These are phyloP conservation scores for Spicauda simplicius DNA, from an alignment of 2,888 invertebrate genomes.

Conservation along the genomic window DNA sequence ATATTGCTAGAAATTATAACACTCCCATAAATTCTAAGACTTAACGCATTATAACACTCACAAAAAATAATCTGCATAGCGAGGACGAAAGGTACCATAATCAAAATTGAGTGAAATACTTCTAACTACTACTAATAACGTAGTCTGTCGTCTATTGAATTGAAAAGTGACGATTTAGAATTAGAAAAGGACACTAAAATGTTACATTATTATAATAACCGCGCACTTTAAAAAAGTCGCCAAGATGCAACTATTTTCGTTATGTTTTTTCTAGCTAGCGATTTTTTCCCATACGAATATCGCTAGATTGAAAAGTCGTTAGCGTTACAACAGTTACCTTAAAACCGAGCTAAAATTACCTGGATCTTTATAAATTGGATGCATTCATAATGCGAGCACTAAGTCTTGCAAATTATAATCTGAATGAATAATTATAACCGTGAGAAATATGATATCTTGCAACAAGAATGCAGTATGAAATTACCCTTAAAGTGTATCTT, in stretches of 20 bases:
- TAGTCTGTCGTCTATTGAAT: too few relatives aligned
- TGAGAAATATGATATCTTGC: constrained; percentile 30
- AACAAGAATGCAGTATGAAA: constrained; percentile 3
- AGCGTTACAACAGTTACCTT: background rate
- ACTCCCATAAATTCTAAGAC: too few relatives aligned
- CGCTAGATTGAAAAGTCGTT: background rate
- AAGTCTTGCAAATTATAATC: constrained; percentile 19
- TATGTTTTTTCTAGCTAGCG: too few relatives aligned
- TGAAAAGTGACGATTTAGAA: background rate
- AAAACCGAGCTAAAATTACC: constrained; percentile 5
- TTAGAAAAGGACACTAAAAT: background rate
- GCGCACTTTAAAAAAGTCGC: too few relatives aligned
- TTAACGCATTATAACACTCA: too few relatives aligned
- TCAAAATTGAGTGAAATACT: too few relatives aligned
- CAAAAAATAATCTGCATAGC: too few relatives aligned
- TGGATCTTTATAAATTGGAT: constrained; percentile 23
- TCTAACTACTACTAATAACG: too few relatives aligned
- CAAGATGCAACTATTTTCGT: too few relatives aligned
- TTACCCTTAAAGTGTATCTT: background rate
- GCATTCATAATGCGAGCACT: constrained; percentile 20
- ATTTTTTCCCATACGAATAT: background rate
- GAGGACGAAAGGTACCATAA: too few relatives aligned
- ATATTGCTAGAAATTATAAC: too few relatives aligned
- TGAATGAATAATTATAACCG: constrained; percentile 23
- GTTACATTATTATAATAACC: too few relatives aligned